Evolutionary conservation across 2,797 vertebrate genomes (phyloP).

Genomic region (Columba guinea): DNA sequence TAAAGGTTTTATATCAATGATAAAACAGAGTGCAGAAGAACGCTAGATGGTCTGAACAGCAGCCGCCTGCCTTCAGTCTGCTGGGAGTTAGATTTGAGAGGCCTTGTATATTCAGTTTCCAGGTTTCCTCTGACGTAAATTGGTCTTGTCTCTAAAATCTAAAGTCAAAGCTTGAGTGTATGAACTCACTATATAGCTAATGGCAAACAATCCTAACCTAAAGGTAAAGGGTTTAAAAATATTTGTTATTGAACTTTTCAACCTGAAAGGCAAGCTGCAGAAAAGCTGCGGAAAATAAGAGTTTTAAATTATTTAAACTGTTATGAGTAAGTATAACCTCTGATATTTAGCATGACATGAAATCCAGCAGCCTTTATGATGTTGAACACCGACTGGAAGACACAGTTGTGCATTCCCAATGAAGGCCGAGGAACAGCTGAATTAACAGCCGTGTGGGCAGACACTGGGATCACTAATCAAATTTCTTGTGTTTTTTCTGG

Average conservation of each 20-base stretch:
- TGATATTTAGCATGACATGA: not conserved
- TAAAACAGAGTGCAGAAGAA: slow-evolving; percentile 37
- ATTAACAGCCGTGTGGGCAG: not conserved
- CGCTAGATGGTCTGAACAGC: not conserved
- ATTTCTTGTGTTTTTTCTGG: not conserved
- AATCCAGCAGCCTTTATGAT: not conserved
- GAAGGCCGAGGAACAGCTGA: not conserved
- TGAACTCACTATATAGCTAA: not conserved
- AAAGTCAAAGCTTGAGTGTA: not conserved
- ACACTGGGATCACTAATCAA: not conserved
- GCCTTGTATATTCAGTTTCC: not conserved
- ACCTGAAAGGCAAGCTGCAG: not conserved
- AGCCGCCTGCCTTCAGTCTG: not conserved
- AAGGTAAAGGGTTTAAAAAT: not conserved
- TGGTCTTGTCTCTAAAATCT: not conserved
- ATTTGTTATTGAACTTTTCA: not conserved
- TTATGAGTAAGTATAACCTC: not conserved
- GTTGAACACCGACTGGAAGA: not conserved
- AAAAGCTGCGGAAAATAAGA: not conserved
- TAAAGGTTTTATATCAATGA: slow-evolving; percentile 26
- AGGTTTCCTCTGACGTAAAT: not conserved
- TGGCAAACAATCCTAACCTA: not conserved
- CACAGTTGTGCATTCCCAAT: not conserved
- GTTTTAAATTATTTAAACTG: not conserved
- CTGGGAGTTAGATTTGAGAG: not conserved